Evolutionary conservation across 2,888 invertebrate genomes (phyloP).

Genomic region (Callosobruchus maculatus): DNA sequence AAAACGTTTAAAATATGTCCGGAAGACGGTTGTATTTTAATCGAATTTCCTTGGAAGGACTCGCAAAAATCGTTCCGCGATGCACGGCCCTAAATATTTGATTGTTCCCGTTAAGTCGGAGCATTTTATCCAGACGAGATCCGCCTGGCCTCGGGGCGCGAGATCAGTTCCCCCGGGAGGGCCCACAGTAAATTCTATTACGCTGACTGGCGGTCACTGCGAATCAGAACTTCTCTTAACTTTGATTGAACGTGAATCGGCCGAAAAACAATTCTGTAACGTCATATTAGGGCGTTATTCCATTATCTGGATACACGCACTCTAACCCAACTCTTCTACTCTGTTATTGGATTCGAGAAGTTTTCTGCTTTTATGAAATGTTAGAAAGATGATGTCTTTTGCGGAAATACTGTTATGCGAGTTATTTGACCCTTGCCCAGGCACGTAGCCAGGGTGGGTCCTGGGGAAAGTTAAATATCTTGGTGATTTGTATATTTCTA

Average conservation of each 20-base stretch:
- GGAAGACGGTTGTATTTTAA: too few relatives aligned
- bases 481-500: too few relatives aligned
- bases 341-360: background rate
- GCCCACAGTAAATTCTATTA: background rate
- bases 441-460: too few relatives aligned
- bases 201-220: conserved; percentile 22
- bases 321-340: background rate
- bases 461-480: too few relatives aligned
- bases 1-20: too few relatives aligned
- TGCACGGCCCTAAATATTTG: background rate
- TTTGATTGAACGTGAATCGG: conserved; percentile 41
- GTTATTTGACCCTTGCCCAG: background rate
- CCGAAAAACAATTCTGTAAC: conserved; percentile 38
- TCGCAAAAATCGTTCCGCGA: background rate
- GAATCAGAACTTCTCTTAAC: conserved; percentile 39
- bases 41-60: too few relatives aligned
- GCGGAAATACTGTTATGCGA: background rate
- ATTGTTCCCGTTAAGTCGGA: background rate
- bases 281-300: conserved; percentile 24
- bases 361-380: background rate
- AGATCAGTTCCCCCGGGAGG: background rate
- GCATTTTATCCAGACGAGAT: background rate
- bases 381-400: background rate
- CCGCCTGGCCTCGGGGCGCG: background rate
- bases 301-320: background rate